These are phyloP conservation scores for Sphaerophoria taeniata DNA, from an alignment of 2,888 invertebrate genomes.

Conservation along the genomic window DNA sequence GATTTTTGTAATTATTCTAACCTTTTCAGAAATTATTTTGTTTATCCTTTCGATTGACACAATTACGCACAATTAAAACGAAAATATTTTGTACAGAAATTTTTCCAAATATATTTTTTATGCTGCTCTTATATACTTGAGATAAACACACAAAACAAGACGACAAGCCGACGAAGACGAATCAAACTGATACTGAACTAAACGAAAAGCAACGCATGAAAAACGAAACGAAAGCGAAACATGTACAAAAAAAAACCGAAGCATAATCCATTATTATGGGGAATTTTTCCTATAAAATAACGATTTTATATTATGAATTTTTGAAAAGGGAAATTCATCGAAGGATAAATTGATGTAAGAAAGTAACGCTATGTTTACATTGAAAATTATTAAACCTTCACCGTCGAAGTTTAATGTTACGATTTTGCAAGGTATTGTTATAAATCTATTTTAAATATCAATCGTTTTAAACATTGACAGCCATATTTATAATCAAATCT, in stretches of 20 bases:
- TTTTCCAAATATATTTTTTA: conserved; percentile 16
- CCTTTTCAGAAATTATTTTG: conserved; percentile 32
- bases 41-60: conserved; percentile 41
- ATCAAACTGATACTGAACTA: conserved; percentile 23
- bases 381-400: background rate
- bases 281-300: conserved; percentile 56
- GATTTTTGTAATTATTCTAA: conserved; percentile 25
- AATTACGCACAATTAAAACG: conserved; percentile 5
- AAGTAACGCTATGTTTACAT: background rate
- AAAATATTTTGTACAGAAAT: conserved; percentile 12
- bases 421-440: no score
- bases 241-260: conserved; percentile 35
- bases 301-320: conserved; percentile 39
- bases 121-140: conserved; percentile 11
- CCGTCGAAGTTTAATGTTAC: no score
- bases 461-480: background rate
- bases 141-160: conserved; percentile 49
- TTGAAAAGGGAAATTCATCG: conserved; percentile 18
- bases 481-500: no score
- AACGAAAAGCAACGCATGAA: conserved; percentile 50
- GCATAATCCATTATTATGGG: conserved; percentile 56
- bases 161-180: conserved; percentile 59
- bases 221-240: conserved; percentile 57
- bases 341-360: conserved; percentile 1
- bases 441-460: no score